Percentiles rank a stretch among this genome's conserved stretches.
Conservation (phyloP, 2,888 invertebrate species). For the Belgica antarctica region DNA sequence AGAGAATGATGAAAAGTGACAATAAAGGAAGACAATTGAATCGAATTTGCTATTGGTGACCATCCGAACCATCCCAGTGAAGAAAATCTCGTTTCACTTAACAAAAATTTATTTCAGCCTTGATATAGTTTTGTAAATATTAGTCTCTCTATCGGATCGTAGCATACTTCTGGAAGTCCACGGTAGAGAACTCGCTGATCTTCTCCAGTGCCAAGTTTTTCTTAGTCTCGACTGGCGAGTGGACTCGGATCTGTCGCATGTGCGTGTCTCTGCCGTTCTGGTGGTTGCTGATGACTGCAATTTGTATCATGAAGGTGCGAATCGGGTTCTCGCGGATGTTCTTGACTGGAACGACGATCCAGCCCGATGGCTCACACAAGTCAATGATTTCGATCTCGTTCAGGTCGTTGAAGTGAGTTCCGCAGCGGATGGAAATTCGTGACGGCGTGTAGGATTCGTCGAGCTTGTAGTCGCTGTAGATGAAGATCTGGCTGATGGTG, state of each 20-base stretch:
- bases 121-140: too few species aligned
- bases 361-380: conserved; percentile 91
- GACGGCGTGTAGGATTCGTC: conserved; percentile 99
- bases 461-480: conserved; percentile 96
- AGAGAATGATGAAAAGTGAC: too few species aligned
- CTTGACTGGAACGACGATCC: conserved; percentile 91
- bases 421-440: conserved; percentile 86
- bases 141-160: conserved; percentile 83
- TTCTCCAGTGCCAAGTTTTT: conserved; percentile 62
- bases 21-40: too few species aligned
- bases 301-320: conserved; percentile 93
- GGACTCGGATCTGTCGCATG: conserved; percentile 93
- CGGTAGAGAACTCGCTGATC: conserved; percentile 75
- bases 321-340: conserved; percentile 84
- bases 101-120: too few species aligned
- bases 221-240: conserved; percentile 71
- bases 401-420: conserved; percentile 94
- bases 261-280: conserved; percentile 99
- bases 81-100: too few species aligned
- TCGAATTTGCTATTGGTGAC: too few species aligned
- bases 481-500: conserved; percentile 89
- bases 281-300: conserved; percentile 95
- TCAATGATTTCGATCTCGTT: conserved; percentile 94
- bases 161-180: conserved; percentile 77
- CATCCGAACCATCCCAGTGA: too few species aligned